Evolutionary conservation across 35 echinoderm and acorn worm genomes (phyloP), one percentile per base, ranked within the genome.

Genomic region (Lytechinus pictus): DNA sequence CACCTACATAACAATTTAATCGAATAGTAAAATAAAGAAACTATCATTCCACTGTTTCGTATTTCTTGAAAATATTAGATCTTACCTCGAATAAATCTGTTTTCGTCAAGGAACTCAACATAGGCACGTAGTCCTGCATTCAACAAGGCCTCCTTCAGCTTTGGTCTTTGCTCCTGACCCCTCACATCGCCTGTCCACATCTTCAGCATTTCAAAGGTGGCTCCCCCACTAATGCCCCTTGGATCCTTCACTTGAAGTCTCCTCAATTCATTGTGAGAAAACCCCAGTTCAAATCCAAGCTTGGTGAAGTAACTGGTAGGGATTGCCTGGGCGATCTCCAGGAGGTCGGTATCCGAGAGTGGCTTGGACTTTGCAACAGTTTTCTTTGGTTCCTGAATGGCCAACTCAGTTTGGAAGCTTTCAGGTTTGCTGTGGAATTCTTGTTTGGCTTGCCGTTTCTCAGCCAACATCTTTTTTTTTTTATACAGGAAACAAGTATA

Each of bases 241-340:
- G 88, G 88, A 54, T 90, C 29, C 27, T 44, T 54, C 88, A 90
- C 29, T 54, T 90, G 27, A 52, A 90, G 29, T 90, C 66, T 28
- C 1, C 52, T 54, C 11, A 90, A 3, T 16, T 90, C 88, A 21
- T 21, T 9, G 13, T 54, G 28, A 52, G 88, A 90, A 54, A 90
- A 90, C 52, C 88, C 88, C 27, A 90, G 88, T 90, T 90, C 52
- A 12, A 90, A 5, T 44, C 88, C 88, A 90, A 90, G 88, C 88
- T 90, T 44, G 29, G n/a, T 54, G 10, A 90, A 24, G n/a, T n/a
- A 24, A 54, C 52, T 16, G 88, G 10, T 13, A 2, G 88, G 16
- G 14, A 90, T 52, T 12, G n/a, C 27, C 24, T 90, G 29, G 13
- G 88, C 27, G 5, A 90, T 10, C 52, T 44, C 52, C 27, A 54